These are phyloP conservation scores for Megaustenia siamemsis DNA, from an alignment of 2,888 invertebrate species.

Conservation along the genomic window DNA sequence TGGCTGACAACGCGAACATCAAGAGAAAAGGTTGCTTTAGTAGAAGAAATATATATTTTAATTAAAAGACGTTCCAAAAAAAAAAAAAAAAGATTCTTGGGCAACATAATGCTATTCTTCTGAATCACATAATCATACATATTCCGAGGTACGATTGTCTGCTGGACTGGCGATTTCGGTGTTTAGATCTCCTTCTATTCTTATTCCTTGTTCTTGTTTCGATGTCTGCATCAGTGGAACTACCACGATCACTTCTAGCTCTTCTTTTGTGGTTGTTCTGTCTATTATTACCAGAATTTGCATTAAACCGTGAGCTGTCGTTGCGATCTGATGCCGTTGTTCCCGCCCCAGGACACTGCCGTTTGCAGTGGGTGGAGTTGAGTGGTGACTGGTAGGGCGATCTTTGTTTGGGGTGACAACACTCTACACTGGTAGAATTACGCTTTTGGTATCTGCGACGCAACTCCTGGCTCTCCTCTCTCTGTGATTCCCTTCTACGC, in stretches of 20 bases:
- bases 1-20: no score
- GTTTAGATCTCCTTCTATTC: not conserved
- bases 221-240: not conserved
- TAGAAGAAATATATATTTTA: no score
- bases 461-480: not conserved
- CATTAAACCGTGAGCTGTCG: not conserved
- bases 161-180: no score
- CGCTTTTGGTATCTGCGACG: not conserved
- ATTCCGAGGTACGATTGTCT: not conserved
- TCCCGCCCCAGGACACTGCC: not conserved
- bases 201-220: not conserved
- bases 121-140: constrained; percentile 6
- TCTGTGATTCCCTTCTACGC: not conserved
- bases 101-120: no score
- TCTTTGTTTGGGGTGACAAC: not conserved
- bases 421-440: not conserved
- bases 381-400: constrained; percentile 3
- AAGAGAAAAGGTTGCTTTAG: no score
- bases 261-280: not conserved
- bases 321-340: not conserved
- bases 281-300: not conserved
- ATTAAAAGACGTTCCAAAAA: no score
- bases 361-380: not conserved
- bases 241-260: not conserved
- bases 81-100: no score